Evolutionary conservation across 2,113 vertebrate species (phyloP).

Genomic region (Megalops atlanticus): DNA sequence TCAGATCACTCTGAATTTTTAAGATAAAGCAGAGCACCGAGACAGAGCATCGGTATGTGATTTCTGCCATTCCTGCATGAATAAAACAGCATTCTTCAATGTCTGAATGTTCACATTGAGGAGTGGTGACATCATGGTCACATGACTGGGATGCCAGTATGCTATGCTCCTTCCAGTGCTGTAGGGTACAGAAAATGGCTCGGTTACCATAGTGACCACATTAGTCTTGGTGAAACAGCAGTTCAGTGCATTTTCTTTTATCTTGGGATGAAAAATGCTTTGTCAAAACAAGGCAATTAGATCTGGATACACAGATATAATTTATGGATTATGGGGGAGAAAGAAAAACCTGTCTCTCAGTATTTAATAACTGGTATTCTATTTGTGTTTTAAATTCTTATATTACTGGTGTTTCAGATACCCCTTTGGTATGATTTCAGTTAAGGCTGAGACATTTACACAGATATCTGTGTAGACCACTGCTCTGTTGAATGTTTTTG

Average conservation of each 20-base stretch:
- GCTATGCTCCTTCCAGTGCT: neutral
- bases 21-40: neutral
- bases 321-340: neutral
- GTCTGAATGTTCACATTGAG: neutral
- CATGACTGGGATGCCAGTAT: neutral
- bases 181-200: slow-evolving; percentile 22
- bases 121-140: neutral
- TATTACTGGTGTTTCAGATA: no score
- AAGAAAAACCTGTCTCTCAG: neutral
- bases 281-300: neutral
- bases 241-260: slow-evolving; percentile 8
- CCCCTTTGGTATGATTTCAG: no score
- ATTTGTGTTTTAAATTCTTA: no score
- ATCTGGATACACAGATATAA: neutral
- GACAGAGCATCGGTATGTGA: neutral
- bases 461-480: no score
- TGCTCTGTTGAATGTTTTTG: no score
- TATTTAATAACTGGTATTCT: neutral
- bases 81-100: neutral
- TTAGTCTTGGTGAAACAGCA: slow-evolving; percentile 10
- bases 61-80: neutral
- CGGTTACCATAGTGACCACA: slow-evolving; percentile 27
- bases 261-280: slow-evolving; percentile 2
- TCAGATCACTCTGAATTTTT: neutral
- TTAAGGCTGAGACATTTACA: no score